A percentile compares a stretch with the other conserved stretches of the same genome.
These are phyloP conservation scores for Masnerella sp. DNA, from an alignment of 2,888 invertebrate species.

Conservation along the genomic window DNA sequence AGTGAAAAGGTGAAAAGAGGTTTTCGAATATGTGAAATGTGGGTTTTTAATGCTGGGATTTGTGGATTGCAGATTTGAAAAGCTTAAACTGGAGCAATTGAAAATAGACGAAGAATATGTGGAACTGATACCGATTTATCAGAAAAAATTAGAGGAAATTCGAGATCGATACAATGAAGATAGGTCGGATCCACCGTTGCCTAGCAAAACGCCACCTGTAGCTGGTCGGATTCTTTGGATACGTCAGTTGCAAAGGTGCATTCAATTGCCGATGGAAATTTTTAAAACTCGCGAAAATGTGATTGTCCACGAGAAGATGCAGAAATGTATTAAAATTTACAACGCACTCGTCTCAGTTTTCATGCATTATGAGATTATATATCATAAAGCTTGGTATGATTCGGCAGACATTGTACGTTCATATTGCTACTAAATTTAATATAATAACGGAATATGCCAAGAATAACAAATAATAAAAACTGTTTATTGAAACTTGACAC, in stretches of 20 bases:
- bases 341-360: constrained; percentile 89
- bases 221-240: constrained; percentile 91
- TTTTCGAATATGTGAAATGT: neutral
- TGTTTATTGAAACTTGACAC: no score
- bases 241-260: constrained; percentile 85
- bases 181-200: constrained; percentile 85
- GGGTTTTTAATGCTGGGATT: no score
- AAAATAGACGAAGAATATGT: constrained; percentile 87
- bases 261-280: constrained; percentile 86
- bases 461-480: no score
- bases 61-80: constrained; percentile 82
- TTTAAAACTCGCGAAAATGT: constrained; percentile 78
- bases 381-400: constrained; percentile 89
- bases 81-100: constrained; percentile 84
- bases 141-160: constrained; percentile 84
- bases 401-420: constrained; percentile 84
- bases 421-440: no score
- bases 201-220: constrained; percentile 88
- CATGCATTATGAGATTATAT: constrained; percentile 89
- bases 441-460: no score
- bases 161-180: constrained; percentile 89
- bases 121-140: constrained; percentile 83
- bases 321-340: constrained; percentile 86
- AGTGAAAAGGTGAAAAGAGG: constrained; percentile 71
- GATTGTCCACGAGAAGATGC: constrained; percentile 83